Conservation (phyloP, 53 echinoderm and acorn worm species). For the Luidia sarsii region DNA sequence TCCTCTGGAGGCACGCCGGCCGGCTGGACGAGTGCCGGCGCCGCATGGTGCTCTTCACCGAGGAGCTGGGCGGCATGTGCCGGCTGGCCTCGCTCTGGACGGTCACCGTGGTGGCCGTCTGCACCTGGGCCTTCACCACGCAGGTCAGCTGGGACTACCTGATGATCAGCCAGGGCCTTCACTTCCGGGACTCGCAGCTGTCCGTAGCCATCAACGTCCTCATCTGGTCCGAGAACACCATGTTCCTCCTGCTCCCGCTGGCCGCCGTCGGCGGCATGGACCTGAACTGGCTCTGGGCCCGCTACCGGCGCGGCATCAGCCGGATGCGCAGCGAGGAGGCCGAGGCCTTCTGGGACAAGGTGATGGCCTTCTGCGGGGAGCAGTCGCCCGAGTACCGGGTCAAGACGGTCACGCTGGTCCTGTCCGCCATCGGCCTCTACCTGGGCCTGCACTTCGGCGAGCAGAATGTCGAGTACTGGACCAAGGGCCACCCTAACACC, state of each 20-base stretch:
- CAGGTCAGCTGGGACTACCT: constrained; percentile 76
- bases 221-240: constrained; percentile 63
- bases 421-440: constrained; percentile 54
- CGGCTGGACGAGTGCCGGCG: constrained; percentile 63
- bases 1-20: constrained; percentile 59
- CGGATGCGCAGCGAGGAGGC: constrained; percentile 46
- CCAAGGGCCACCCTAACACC: neutral
- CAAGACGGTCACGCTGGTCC: constrained; percentile 48
- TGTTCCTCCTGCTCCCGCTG: constrained; percentile 53
- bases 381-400: constrained; percentile 45
- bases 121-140: constrained; percentile 59
- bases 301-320: constrained; percentile 44
- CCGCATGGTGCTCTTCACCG: constrained; percentile 45
- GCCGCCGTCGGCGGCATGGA: constrained; percentile 68
- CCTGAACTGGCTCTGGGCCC: constrained; percentile 54
- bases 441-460: constrained; percentile 58
- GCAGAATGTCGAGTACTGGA: constrained; percentile 52
- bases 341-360: constrained; percentile 61
- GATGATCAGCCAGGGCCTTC: constrained; percentile 12
- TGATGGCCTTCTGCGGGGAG: constrained; percentile 51
- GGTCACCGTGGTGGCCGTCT: constrained; percentile 59
- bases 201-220: constrained; percentile 51
- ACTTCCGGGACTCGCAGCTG: neutral
- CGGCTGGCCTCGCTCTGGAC: constrained; percentile 65
- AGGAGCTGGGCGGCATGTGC: constrained; percentile 67